Conservation (phyloP, 2,113 vertebrate genomes). For the Malurus melanocephalus region DNA sequence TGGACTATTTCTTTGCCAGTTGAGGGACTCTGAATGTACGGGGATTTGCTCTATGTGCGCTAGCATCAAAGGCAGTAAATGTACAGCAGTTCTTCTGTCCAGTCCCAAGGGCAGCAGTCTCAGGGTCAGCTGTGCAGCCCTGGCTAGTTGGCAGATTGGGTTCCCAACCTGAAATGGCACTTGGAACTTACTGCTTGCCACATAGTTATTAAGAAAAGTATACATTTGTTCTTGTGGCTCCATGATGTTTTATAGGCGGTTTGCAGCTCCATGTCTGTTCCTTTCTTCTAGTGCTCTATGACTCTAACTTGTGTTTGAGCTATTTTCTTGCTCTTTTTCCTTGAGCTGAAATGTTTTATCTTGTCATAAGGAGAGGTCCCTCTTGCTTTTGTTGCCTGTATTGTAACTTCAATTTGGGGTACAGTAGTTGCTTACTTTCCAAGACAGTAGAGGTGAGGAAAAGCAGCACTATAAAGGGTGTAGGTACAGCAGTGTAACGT, state of each 20-base stretch:
- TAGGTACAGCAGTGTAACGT: neutral
- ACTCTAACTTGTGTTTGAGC: neutral
- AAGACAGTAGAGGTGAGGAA: neutral
- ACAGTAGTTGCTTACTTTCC: neutral
- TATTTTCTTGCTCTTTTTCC: neutral
- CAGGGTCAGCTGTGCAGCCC: neutral
- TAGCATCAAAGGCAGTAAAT: neutral
- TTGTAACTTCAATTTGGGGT: neutral
- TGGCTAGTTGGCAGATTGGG: neutral
- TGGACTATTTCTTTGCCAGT: neutral
- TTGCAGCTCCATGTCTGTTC: neutral
- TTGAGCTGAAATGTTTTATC: neutral
- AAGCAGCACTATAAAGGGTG: rapidly evolving
- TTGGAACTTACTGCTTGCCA: neutral
- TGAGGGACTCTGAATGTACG: neutral
- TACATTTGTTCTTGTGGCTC: neutral
- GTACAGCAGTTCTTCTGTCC: neutral
- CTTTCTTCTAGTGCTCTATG: neutral
- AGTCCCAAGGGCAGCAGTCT: neutral
- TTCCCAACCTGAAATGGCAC: neutral
- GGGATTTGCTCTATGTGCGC: rapidly evolving
- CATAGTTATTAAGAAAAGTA: neutral
- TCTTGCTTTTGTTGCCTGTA: neutral
- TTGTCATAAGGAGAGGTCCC: neutral
- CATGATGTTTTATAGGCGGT: neutral